Evolutionary conservation across 2,888 invertebrate genomes (phyloP).

Genomic region (Zhuqinia jingwanae): DNA sequence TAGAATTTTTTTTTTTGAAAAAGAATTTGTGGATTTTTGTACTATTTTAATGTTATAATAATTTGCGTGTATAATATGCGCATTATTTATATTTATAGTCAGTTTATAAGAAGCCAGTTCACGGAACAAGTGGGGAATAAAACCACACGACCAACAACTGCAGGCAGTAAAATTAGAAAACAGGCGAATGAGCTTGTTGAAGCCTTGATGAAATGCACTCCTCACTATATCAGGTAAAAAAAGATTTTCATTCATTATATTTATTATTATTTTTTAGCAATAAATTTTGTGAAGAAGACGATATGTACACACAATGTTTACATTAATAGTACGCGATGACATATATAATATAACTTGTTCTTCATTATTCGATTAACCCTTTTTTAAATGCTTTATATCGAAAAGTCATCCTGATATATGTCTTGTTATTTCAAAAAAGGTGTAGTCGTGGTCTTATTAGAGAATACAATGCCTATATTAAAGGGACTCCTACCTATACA

Average conservation of each 20-base stretch:
- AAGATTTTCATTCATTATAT: background rate
- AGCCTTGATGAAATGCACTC: conserved; percentile 86
- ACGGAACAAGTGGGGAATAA: conserved; percentile 82
- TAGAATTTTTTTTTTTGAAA: background rate
- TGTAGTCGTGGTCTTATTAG: too few relatives aligned
- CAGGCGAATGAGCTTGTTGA: conserved; percentile 86
- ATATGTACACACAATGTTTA: too few relatives aligned
- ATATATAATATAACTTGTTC: conserved; percentile 3
- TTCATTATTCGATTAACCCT: background rate
- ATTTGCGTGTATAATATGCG: too few relatives aligned
- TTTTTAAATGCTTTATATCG: background rate
- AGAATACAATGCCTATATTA: too few relatives aligned
- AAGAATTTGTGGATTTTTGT: background rate
- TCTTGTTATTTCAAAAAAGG: too few relatives aligned
- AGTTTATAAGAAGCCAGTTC: conserved; percentile 84
- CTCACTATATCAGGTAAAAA: conserved; percentile 85
- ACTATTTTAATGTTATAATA: too few relatives aligned
- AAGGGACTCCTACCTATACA: too few relatives aligned
- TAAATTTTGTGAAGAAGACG: background rate
- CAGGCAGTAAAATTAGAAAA: conserved; percentile 85
- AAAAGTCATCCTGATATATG: background rate
- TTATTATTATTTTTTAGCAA: too few relatives aligned
- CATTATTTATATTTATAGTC: conserved; percentile 81
- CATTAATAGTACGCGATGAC: background rate
- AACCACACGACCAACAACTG: conserved; percentile 84